Percentiles rank a stretch among this genome's conserved stretches.
Evolutionary conservation across 2,797 vertebrate genomes (phyloP).

Genomic region (Lepidocolaptes lacrymiger): DNA sequence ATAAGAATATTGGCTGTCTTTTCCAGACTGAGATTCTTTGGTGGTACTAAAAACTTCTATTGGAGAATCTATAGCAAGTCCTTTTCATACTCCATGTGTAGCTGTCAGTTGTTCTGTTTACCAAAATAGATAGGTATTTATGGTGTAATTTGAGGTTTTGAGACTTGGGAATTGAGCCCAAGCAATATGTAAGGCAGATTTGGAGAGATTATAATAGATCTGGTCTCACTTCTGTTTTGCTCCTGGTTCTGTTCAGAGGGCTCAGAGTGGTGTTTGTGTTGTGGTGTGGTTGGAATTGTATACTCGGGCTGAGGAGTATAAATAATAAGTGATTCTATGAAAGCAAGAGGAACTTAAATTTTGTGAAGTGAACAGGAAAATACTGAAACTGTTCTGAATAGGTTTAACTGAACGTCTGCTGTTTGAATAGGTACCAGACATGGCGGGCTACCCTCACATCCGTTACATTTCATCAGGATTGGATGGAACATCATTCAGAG

Average conservation of each 20-base stretch:
- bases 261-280: neutral
- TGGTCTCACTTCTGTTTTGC: neutral
- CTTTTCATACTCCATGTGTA: neutral
- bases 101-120: neutral
- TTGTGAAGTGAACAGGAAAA: slow-evolving; percentile 50
- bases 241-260: neutral
- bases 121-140: neutral
- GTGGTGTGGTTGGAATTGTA: neutral
- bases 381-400: slow-evolving; percentile 67
- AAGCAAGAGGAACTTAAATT: slow-evolving; percentile 27
- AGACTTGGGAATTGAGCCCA: neutral
- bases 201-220: neutral
- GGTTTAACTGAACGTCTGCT: slow-evolving; percentile 73
- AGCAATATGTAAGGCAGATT: neutral
- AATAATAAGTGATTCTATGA: neutral
- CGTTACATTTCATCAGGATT: slow-evolving; percentile 99
- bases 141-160: neutral
- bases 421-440: slow-evolving; percentile 84
- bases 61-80: neutral
- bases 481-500: slow-evolving; percentile 90
- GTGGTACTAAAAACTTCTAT: neutral
- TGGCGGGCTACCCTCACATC: slow-evolving; percentile 96
- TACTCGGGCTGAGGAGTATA: slow-evolving; percentile 22
- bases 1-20: neutral
- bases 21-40: neutral